Evolutionary conservation across 2,797 vertebrate species (phyloP).

Genomic region (Hydrocynus forskahlii): DNA sequence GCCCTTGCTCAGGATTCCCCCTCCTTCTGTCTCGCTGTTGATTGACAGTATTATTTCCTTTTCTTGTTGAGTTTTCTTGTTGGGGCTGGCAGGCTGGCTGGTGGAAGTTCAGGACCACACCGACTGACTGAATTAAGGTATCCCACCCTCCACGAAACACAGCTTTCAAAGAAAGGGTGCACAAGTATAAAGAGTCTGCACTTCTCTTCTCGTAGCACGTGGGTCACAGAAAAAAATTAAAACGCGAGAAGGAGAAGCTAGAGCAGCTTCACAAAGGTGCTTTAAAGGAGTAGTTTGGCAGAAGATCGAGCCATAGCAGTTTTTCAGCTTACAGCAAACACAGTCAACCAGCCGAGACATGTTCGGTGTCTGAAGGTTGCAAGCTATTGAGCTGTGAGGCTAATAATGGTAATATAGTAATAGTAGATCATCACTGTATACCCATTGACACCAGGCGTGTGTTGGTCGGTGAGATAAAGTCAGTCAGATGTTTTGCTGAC

Average conservation of each 20-base stretch:
- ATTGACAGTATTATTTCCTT: constrained; percentile 46
- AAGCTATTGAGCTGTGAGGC: not conserved
- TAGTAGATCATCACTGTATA: not conserved
- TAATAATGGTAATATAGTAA: not conserved
- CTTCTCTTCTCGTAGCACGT: not conserved
- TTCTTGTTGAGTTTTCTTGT: constrained; percentile 35
- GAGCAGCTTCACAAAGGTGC: not conserved
- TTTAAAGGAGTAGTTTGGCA: no score
- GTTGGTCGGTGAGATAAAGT: not conserved
- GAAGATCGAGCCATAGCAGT: not conserved
- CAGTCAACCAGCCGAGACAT: not conserved
- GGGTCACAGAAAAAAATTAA: not conserved
- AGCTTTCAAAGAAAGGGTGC: constrained; percentile 56
- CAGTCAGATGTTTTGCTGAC: no score
- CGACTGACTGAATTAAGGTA: constrained; percentile 61
- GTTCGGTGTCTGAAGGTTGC: not conserved
- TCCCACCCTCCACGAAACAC: constrained; percentile 60
- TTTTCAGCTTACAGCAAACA: not conserved
- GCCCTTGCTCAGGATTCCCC: constrained; percentile 12
- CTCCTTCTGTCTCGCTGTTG: constrained; percentile 1
- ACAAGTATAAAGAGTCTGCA: not conserved
- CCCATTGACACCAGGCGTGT: not conserved
- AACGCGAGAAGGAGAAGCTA: not conserved
- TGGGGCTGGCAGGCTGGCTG: constrained; percentile 15
- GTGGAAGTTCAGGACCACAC: constrained; percentile 62